Evolutionary conservation across 2,113 vertebrate species (phyloP).

Genomic region (Zosterops borbonicus): DNA sequence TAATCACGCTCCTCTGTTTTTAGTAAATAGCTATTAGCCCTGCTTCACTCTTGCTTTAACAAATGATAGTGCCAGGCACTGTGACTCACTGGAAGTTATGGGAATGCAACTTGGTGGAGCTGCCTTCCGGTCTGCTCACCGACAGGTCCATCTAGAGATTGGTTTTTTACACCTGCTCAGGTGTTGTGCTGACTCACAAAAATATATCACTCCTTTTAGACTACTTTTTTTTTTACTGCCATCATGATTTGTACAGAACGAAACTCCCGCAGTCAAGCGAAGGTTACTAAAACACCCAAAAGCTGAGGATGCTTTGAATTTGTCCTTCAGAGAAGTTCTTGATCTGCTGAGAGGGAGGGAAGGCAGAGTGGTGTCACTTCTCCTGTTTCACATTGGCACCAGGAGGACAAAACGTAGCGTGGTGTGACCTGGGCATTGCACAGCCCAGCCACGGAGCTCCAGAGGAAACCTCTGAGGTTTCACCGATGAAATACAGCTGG

Average conservation of each 20-base stretch:
- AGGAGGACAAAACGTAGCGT: background rate
- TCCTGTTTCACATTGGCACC: constrained; percentile 25
- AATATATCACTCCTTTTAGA: background rate
- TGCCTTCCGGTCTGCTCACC: background rate
- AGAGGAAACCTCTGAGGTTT: background rate
- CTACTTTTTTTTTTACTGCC: rapidly evolving
- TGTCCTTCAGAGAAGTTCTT: constrained; percentile 27
- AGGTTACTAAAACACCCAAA: background rate
- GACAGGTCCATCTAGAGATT: rapidly evolving
- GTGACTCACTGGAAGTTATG: constrained; percentile 27
- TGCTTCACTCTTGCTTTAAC: constrained; percentile 65
- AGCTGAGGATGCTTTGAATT: constrained; percentile 7
- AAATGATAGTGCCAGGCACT: background rate
- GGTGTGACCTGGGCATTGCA: background rate
- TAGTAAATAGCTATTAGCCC: constrained; percentile 68
- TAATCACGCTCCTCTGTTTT: constrained; percentile 47
- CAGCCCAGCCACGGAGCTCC: background rate
- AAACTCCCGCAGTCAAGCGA: rapidly evolving
- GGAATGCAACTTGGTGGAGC: background rate
- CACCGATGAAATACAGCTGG: background rate
- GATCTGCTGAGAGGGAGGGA: background rate
- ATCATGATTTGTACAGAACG: background rate
- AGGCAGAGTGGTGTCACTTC: constrained; percentile 4
- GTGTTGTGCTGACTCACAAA: background rate
- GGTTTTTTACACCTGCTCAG: background rate